A percentile compares a stretch with the other conserved stretches of the same genome.
phyloP scores from a whole-genome alignment of 2,113 vertebrate genomes.

The Rhodinocichla rosea region DNA sequence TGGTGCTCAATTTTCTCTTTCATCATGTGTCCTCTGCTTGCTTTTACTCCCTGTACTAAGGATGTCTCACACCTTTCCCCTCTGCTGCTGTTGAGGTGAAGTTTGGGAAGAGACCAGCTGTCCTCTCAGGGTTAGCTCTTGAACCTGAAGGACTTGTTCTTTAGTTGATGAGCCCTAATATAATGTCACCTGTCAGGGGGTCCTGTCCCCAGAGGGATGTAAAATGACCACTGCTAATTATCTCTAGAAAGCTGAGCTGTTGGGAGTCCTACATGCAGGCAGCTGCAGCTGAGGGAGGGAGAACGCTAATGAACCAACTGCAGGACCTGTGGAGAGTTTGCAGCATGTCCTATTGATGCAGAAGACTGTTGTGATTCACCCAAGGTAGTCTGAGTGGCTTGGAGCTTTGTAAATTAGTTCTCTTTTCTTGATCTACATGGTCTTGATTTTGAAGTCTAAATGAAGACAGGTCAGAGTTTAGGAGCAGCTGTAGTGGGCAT shows the following conservation, averaged over 20 bases:
- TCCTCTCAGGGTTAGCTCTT: background rate
- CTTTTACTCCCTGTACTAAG: background rate
- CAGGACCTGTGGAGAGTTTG: background rate
- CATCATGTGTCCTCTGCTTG: background rate
- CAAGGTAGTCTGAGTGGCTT: background rate
- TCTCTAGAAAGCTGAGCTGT: background rate
- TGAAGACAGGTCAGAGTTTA: background rate
- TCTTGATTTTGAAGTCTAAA: background rate
- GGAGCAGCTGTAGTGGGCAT: background rate
- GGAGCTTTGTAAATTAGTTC: background rate
- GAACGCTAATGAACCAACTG: background rate
- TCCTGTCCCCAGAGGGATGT: background rate
- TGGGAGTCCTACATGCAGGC: accelerated
- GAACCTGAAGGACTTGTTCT: background rate
- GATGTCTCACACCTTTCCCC: background rate
- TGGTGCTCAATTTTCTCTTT: background rate
- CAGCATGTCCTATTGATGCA: background rate
- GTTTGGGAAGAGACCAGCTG: background rate
- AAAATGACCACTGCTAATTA: background rate
- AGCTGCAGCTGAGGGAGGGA: background rate
- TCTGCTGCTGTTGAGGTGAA: background rate
- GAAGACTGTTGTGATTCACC: background rate
- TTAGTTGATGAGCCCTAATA: background rate
- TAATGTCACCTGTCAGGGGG: background rate
- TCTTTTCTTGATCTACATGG: background rate